These are phyloP conservation scores for Octomys mimax DNA, from an alignment of 2,797 vertebrate genomes.

Conservation along the genomic window DNA sequence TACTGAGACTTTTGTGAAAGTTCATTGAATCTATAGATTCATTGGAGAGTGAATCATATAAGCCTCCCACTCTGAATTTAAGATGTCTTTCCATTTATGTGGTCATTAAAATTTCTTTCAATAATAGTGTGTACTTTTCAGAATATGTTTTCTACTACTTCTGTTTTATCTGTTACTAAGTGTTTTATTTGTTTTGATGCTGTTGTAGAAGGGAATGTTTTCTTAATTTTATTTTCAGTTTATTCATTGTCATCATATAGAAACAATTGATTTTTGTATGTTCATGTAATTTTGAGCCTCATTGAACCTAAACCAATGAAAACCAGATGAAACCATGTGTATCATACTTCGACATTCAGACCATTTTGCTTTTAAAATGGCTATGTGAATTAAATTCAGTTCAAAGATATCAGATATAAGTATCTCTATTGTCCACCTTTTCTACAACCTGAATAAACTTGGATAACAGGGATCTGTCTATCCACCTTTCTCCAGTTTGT, in stretches of 20 bases:
- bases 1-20: slow-evolving; percentile 26
- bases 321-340: background rate
- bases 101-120: slow-evolving; percentile 32
- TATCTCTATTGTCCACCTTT: slow-evolving; percentile 5
- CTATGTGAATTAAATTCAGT: slow-evolving; percentile 38
- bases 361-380: slow-evolving; percentile 38
- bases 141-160: slow-evolving; percentile 16
- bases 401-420: background rate
- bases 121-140: background rate
- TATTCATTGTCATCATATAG: background rate
- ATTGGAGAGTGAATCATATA: background rate
- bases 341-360: background rate
- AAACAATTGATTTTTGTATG: slow-evolving; percentile 28
- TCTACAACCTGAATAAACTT: slow-evolving; percentile 9
- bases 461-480: background rate
- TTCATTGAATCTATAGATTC: background rate
- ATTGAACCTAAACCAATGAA: background rate
- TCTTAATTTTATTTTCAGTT: slow-evolving; percentile 30
- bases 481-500: slow-evolving; percentile 20
- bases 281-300: slow-evolving; percentile 49
- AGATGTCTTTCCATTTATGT: background rate
- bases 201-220: slow-evolving; percentile 1
- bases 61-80: background rate
- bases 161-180: slow-evolving; percentile 30
- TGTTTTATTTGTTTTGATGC: slow-evolving; percentile 48